Evolutionary conservation across 2,797 vertebrate species (phyloP).

Genomic region (Cheirogaleus major): DNA sequence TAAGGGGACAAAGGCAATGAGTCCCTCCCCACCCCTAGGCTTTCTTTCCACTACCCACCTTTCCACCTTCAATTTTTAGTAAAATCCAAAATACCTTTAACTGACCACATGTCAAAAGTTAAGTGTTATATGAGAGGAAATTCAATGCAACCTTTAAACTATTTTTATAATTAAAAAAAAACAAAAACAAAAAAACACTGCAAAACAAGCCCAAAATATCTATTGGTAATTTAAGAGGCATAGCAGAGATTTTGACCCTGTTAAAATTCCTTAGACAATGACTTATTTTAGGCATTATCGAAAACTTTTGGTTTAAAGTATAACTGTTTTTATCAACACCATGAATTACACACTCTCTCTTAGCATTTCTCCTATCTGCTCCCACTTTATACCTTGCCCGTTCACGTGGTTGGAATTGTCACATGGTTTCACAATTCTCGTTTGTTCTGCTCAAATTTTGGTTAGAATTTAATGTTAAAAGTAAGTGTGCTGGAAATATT

Average conservation of each 20-base stretch:
- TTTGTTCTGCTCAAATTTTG: slow-evolving; percentile 73
- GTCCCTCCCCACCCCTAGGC: fast-evolving
- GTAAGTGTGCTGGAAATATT: not conserved
- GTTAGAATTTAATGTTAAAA: slow-evolving; percentile 61
- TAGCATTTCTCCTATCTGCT: slow-evolving; percentile 34
- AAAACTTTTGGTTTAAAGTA: slow-evolving; percentile 81
- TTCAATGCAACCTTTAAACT: slow-evolving; percentile 43
- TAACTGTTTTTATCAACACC: slow-evolving; percentile 76
- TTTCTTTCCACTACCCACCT: not conserved
- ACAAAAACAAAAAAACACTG: not conserved
- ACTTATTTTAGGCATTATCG: slow-evolving; percentile 79
- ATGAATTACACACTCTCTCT: slow-evolving; percentile 68
- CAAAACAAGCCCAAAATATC: slow-evolving; percentile 70
- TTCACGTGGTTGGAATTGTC: slow-evolving; percentile 59
- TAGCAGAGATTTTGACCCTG: slow-evolving; percentile 78
- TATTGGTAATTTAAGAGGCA: slow-evolving; percentile 77
- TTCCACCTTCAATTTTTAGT: slow-evolving; percentile 28
- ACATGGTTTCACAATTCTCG: slow-evolving; percentile 64
- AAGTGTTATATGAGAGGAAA: slow-evolving; percentile 81
- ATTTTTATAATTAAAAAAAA: slow-evolving; percentile 56
- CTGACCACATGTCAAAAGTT: slow-evolving; percentile 83
- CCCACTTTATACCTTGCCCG: not conserved
- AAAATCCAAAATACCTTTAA: slow-evolving; percentile 56
- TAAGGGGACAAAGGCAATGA: slow-evolving; percentile 25
- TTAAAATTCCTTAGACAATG: slow-evolving; percentile 78